Evolutionary conservation across 1,140 invertebrate species (phyloP).

Genomic region (Pseudomyrmex pallidus): DNA sequence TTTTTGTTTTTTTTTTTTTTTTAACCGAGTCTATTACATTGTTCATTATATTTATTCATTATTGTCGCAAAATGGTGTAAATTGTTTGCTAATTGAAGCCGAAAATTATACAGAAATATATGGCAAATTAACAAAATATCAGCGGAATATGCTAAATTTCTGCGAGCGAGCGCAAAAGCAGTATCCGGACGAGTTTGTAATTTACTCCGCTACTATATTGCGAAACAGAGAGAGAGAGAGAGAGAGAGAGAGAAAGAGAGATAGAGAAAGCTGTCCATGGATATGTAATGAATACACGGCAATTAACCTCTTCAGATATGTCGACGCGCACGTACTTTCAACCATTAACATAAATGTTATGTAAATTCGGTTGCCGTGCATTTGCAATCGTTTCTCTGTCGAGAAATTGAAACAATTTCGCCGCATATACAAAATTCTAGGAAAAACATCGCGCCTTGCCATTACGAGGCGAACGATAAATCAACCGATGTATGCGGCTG

Average conservation of each 20-base stretch:
- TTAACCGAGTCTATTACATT: background rate
- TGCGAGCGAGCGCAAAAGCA: background rate
- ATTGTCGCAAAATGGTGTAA: background rate
- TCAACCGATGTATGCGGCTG: background rate
- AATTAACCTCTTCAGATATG: constrained; percentile 50
- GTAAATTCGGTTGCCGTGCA: constrained; percentile 26
- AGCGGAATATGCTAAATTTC: constrained; percentile 33
- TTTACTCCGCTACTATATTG: constrained; percentile 31
- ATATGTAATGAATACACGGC: constrained; percentile 51
- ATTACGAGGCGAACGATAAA: background rate
- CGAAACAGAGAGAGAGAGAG: background rate
- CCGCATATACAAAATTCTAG: background rate
- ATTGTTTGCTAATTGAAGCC: constrained; percentile 32
- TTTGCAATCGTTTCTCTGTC: constrained; percentile 16
- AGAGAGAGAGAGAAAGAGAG: too few species aligned
- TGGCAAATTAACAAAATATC: constrained; percentile 44
- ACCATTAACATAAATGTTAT: constrained; percentile 51
- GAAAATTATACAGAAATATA: constrained; percentile 20
- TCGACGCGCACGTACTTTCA: constrained; percentile 18
- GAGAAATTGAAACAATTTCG: constrained; percentile 27
- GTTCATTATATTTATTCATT: background rate
- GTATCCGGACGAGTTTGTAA: constrained; percentile 36
- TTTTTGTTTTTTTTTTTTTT: background rate
- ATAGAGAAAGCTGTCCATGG: constrained; percentile 13
- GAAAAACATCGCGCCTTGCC: background rate